Base-by-base conservation (phyloP, 2,113 vertebrate genomes). In the Pygoscelis adeliae region DNA sequence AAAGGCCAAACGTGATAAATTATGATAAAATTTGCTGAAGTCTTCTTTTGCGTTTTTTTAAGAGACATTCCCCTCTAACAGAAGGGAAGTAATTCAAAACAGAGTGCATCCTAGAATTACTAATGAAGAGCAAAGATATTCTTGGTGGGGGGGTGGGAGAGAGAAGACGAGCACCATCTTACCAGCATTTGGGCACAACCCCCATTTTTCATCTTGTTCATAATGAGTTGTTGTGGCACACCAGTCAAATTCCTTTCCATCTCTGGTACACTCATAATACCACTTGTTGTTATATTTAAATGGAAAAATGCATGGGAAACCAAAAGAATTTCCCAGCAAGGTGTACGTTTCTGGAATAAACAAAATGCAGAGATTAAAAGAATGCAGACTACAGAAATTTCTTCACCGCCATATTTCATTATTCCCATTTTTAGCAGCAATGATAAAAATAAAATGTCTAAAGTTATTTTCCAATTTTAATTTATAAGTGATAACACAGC, bases 271-370 rank as follows among this genome's bases (percentile, higher is more conserved):
- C 83, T 99, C 98, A 15, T 98, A 98, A 97, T 99, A 98, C 99
- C 99, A 99, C 83, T 98, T 98, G 83, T 98, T 98, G 85, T 99
- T 99, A 97, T 99, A 99, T 90, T 98, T 99, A 95, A 99, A 99
- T 32, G 99, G 99, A 70, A 99, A 98, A 87, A 98, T 78, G 7
- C 99, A 99, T 1, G 99, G 99, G 87, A 98, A 98, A 44, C 99
- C 99, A 5, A 98, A 98, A 66, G 98, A 98, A 69, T 99, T 99
- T 59, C 99, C 99, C 96, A 98, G 96, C 88, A 99, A 95, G 38
- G 99, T 99, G 72, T 99, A 98, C 42, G 98, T 97, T 97, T 99
- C 99, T 99, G 98, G 20, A 95, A 97, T 58, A 96, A 92, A 97
- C 18, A 93, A 92, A 95, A 89, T 13, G 26, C 76, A 62, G 89